Percentiles rank a stretch among this genome's conserved stretches.
Conservation (phyloP, 2,888 invertebrate genomes). For the Flabesymbios commensalis region DNA sequence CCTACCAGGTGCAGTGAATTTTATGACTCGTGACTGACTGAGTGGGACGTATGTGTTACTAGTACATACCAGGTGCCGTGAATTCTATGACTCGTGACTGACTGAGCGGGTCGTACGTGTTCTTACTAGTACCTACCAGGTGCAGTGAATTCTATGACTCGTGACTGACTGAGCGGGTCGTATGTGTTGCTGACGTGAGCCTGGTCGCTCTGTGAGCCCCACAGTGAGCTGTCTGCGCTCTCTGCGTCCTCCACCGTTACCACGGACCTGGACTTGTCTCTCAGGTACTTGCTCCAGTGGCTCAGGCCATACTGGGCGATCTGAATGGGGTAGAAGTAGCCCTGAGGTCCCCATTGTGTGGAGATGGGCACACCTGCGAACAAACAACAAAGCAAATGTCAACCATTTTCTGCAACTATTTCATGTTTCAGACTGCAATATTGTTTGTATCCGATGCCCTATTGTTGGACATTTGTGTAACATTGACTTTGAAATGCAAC, state of each 20-base stretch:
- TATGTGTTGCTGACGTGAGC: constrained; percentile 64
- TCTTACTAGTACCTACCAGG: too few relatives aligned
- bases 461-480: too few relatives aligned
- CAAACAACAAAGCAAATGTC: background rate
- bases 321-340: constrained; percentile 97
- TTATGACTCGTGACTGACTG: too few relatives aligned
- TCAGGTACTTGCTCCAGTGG: constrained; percentile 93
- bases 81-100: too few relatives aligned
- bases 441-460: too few relatives aligned
- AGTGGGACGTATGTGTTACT: too few relatives aligned
- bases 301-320: constrained; percentile 97
- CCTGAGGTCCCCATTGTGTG: constrained; percentile 83
- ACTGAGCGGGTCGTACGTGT: too few relatives aligned
- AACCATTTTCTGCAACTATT: background rate
- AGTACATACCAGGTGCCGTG: constrained; percentile 56
- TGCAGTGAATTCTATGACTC: constrained; percentile 72
- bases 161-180: constrained; percentile 6
- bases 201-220: constrained; percentile 73
- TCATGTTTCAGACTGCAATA: background rate
- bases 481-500: too few relatives aligned
- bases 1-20: background rate
- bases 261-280: constrained; percentile 79
- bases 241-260: constrained; percentile 79
- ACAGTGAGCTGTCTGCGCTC: constrained; percentile 57
- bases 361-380: constrained; percentile 60